Evolutionary conservation across 2,113 vertebrate genomes (phyloP).

Genomic region (Progne subis): DNA sequence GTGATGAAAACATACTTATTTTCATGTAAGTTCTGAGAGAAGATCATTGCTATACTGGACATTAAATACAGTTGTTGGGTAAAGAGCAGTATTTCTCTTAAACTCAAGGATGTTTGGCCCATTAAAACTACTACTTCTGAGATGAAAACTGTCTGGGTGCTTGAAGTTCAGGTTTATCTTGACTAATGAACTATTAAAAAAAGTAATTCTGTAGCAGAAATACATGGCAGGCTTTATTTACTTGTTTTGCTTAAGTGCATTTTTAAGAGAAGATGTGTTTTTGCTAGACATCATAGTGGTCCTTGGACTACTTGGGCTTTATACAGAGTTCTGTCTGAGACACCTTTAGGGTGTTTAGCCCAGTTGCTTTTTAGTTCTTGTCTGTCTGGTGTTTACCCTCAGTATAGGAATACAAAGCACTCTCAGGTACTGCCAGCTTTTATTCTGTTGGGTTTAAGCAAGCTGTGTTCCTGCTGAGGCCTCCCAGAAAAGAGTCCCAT

Average conservation of each 20-base stretch:
- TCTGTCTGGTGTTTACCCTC: not conserved
- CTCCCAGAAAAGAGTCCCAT: not conserved
- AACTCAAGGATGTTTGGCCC: not conserved
- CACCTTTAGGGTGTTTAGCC: not conserved
- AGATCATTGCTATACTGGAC: fast-evolving
- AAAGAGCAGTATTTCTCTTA: not conserved
- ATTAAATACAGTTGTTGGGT: not conserved
- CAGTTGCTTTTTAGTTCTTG: not conserved
- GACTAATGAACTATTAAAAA: not conserved
- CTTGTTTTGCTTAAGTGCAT: not conserved
- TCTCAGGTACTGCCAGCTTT: not conserved
- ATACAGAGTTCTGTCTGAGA: not conserved
- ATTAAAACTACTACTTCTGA: not conserved
- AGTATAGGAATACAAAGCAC: fast-evolving
- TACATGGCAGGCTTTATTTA: not conserved
- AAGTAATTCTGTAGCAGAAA: not conserved
- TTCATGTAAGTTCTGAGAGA: not conserved
- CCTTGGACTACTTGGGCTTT: not conserved
- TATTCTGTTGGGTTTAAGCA: not conserved
- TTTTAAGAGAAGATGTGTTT: not conserved
- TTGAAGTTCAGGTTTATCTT: not conserved
- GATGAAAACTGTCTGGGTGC: not conserved
- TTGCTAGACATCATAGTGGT: not conserved
- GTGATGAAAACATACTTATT: not conserved
- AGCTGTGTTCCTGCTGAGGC: not conserved